These are phyloP conservation scores for Mycogona germanica DNA, from an alignment of 2,888 invertebrate genomes.

Conservation along the genomic window DNA sequence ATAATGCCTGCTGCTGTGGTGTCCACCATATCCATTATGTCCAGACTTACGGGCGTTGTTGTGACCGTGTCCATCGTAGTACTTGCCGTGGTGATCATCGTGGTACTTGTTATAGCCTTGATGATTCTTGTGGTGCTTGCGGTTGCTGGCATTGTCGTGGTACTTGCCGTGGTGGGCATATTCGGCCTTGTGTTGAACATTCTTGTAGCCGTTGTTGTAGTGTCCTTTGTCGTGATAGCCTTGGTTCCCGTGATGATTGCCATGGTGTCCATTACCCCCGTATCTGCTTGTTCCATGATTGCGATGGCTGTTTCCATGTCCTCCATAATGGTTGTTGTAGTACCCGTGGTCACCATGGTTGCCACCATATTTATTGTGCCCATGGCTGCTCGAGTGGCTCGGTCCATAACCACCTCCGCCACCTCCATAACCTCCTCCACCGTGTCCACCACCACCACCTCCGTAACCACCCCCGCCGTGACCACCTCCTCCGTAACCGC, in stretches of 20 bases:
- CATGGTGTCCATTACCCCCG: slow-evolving; percentile 40
- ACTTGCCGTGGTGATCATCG: slow-evolving; percentile 20
- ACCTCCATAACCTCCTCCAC: background rate
- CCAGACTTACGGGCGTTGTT: background rate
- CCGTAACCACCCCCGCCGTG: background rate
- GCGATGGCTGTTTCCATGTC: slow-evolving; percentile 38
- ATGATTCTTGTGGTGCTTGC: slow-evolving; percentile 16
- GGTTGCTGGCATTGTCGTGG: slow-evolving; percentile 14
- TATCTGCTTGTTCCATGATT: slow-evolving; percentile 44
- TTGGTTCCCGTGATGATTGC: slow-evolving; percentile 38
- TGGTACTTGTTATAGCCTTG: slow-evolving; percentile 16
- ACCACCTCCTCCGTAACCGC: slow-evolving; percentile 4
- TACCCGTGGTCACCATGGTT: slow-evolving; percentile 42
- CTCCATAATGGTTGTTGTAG: slow-evolving; percentile 27
- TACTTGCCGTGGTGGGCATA: slow-evolving; percentile 17
- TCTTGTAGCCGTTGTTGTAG: slow-evolving; percentile 15
- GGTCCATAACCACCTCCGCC: slow-evolving; percentile 4
- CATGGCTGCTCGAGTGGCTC: slow-evolving; percentile 25
- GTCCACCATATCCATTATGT: slow-evolving; percentile 2
- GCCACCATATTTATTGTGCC: slow-evolving; percentile 43
- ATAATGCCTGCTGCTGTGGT: background rate
- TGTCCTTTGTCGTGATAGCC: slow-evolving; percentile 15
- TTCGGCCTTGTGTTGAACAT: slow-evolving; percentile 17
- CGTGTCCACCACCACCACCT: background rate
- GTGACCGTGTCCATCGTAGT: slow-evolving; percentile 15